phyloP scores from a whole-genome alignment of 2,797 vertebrate species.

The Coilia nasus region DNA sequence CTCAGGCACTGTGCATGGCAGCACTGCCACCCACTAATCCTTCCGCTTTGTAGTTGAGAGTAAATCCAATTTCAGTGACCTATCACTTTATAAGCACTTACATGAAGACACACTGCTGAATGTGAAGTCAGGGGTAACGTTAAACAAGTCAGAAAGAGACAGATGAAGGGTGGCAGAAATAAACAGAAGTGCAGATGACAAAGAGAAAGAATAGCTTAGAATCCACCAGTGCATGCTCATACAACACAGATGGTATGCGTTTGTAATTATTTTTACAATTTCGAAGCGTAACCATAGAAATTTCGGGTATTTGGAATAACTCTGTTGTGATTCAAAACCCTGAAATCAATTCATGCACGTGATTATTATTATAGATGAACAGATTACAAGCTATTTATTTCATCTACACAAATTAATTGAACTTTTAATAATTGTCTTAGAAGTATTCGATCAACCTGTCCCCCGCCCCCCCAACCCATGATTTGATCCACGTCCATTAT shows the following conservation, averaged over 20 bases:
- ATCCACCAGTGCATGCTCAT: neutral
- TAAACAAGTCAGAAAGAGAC: neutral
- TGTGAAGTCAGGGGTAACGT: neutral
- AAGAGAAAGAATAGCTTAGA: neutral
- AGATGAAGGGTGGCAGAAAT: neutral
- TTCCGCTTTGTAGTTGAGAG: conserved; percentile 65
- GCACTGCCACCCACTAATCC: conserved; percentile 63
- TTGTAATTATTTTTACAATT: neutral
- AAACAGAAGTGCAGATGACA: neutral
- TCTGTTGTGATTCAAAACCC: neutral
- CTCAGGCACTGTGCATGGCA: conserved; percentile 46
- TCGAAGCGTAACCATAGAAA: neutral
- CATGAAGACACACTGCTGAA: conserved; percentile 63
- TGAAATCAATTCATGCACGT: neutral
- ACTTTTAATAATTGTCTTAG: neutral
- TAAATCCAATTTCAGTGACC: conserved; percentile 77
- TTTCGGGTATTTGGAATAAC: neutral
- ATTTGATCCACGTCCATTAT: neutral
- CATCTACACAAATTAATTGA: neutral
- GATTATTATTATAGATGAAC: neutral
- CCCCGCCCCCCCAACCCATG: neutral
- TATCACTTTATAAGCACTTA: conserved; percentile 77
- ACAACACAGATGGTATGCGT: neutral
- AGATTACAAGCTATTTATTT: neutral
- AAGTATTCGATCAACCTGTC: neutral